Conservation (phyloP, 1,140 invertebrate genomes). For the Apis dorsata region DNA sequence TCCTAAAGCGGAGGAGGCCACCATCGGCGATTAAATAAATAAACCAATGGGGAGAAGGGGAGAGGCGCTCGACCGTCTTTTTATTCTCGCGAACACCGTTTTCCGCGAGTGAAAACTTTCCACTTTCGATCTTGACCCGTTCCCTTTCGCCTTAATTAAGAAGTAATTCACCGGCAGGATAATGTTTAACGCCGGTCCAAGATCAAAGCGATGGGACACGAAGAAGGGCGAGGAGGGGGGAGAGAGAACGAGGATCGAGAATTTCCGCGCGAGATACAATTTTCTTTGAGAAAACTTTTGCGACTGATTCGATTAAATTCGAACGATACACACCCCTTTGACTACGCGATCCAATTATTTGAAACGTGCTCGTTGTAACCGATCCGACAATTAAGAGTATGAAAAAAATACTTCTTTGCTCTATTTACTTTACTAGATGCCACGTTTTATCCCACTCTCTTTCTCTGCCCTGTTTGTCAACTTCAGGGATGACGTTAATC, state of each 20-base stretch:
- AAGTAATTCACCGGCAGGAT: constrained; percentile 55
- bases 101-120: background rate
- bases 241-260: constrained; percentile 32
- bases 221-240: background rate
- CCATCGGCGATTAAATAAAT: constrained; percentile 9
- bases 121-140: constrained; percentile 30
- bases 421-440: background rate
- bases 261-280: constrained; percentile 63
- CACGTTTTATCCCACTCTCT: background rate
- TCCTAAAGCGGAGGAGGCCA: too few species aligned
- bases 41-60: background rate
- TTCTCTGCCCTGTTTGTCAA: too few species aligned
- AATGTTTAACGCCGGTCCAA: constrained; percentile 35
- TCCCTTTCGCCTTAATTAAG: constrained; percentile 56
- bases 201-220: constrained; percentile 46
- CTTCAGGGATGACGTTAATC: too few species aligned
- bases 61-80: background rate
- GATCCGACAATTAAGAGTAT: constrained; percentile 72
- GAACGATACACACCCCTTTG: constrained; percentile 66
- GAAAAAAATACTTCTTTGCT: constrained; percentile 36
- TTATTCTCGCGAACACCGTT: background rate
- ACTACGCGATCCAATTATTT: constrained; percentile 76
- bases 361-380: constrained; percentile 69
- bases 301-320: constrained; percentile 71
- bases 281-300: constrained; percentile 59